A percentile compares a stretch with the other conserved stretches of the same genome.
Evolutionary conservation across 1,140 invertebrate genomes (phyloP).

Genomic region (Diabrotica undecimpunctata): DNA sequence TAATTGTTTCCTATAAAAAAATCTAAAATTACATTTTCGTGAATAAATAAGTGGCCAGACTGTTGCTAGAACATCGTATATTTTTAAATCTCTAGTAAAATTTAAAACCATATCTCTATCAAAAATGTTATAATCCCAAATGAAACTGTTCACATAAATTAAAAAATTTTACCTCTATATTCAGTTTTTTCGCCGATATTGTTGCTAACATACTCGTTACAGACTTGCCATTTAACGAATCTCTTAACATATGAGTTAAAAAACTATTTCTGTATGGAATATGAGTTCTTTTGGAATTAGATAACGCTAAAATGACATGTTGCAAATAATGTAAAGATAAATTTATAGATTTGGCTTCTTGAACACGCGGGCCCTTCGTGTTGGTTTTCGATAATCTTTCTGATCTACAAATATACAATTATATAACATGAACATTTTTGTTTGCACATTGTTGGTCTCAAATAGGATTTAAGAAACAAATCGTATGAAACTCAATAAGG

Average conservation of each 20-base stretch:
- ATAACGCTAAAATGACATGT: conserved; percentile 64
- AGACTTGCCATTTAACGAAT: conserved; percentile 65
- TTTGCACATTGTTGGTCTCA: too few species aligned
- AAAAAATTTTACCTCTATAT: conserved; percentile 55
- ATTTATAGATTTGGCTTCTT: conserved; percentile 64
- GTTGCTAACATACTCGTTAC: conserved; percentile 66
- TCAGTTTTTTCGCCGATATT: conserved; percentile 53
- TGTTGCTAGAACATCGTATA: too few species aligned
- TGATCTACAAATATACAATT: conserved; percentile 41
- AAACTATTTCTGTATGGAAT: conserved; percentile 65
- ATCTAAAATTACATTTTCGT: neutral
- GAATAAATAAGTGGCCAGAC: too few species aligned
- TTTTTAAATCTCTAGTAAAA: too few species aligned
- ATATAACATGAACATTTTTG: neutral
- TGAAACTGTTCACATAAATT: too few species aligned
- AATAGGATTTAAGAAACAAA: too few species aligned
- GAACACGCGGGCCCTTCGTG: conserved; percentile 53
- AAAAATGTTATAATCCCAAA: too few species aligned
- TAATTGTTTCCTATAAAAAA: conserved; percentile 56
- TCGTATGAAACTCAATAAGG: too few species aligned
- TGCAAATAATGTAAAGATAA: conserved; percentile 66
- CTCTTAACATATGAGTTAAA: conserved; percentile 61
- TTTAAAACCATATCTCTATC: too few species aligned
- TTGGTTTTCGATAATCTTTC: conserved; percentile 50
- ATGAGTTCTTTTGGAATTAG: conserved; percentile 56